Conservation (phyloP, 2,113 vertebrate species). For the Fregetta grallaria region DNA sequence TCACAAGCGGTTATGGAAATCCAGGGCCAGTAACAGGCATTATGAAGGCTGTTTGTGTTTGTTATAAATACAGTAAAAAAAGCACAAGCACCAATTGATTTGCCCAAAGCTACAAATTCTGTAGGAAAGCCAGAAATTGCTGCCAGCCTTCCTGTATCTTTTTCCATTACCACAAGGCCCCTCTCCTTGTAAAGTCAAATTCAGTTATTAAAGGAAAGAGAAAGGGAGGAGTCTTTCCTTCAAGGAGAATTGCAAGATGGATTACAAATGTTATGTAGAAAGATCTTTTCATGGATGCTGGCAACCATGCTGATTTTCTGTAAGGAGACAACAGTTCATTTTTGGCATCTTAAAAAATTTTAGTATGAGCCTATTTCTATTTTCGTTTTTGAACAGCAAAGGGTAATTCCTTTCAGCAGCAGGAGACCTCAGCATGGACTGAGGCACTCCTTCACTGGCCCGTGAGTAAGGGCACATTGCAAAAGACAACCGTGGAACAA, state of each 20-base stretch:
- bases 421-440: background rate
- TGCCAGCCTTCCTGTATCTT: background rate
- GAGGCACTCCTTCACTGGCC: background rate
- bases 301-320: background rate
- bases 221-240: background rate
- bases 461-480: accelerated
- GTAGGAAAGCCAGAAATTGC: background rate
- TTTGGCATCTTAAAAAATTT: background rate
- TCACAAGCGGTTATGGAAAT: background rate
- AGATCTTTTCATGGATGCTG: background rate
- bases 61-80: background rate
- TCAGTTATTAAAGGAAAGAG: background rate
- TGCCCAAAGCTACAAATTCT: background rate
- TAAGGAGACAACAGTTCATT: background rate
- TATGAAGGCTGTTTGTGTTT: background rate
- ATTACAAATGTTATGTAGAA: background rate
- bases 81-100: background rate
- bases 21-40: background rate
- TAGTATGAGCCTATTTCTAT: background rate
- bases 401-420: background rate
- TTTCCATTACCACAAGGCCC: background rate
- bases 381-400: background rate
- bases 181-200: background rate
- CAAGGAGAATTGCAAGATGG: background rate
- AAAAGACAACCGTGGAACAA: background rate